Conservation (phyloP, 2,888 invertebrate species). For the Drosophila prolongata region DNA sequence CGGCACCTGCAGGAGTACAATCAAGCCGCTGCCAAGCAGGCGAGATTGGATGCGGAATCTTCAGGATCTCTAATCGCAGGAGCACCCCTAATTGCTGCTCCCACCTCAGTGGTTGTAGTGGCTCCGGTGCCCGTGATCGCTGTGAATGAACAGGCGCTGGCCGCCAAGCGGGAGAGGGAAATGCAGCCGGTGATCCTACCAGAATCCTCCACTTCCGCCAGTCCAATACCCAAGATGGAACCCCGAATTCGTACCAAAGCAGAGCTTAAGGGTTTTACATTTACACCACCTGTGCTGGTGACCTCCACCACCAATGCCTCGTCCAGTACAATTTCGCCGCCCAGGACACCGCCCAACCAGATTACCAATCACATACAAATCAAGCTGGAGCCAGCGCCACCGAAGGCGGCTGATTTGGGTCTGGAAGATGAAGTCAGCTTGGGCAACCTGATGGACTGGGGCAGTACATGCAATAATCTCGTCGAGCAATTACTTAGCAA, state of each 20-base stretch:
- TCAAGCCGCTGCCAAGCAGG: slow-evolving; percentile 63
- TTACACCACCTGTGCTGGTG: slow-evolving; percentile 66
- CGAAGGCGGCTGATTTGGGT: slow-evolving; percentile 21
- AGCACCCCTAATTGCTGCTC: neutral
- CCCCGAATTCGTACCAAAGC: slow-evolving; percentile 92
- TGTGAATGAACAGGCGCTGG: slow-evolving; percentile 66
- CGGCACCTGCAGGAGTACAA: slow-evolving; percentile 80
- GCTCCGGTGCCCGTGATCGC: slow-evolving; percentile 74
- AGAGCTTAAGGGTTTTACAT: slow-evolving; percentile 88
- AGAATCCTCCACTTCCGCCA: slow-evolving; percentile 18
- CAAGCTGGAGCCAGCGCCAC: slow-evolving; percentile 58
- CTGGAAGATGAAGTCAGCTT: slow-evolving; percentile 54
- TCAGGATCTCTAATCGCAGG: slow-evolving; percentile 2
- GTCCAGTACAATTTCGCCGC: slow-evolving; percentile 21
- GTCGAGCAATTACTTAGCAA: slow-evolving; percentile 89
- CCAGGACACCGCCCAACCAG: slow-evolving; percentile 37
- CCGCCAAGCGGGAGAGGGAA: slow-evolving; percentile 46
- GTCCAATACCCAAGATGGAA: slow-evolving; percentile 56
- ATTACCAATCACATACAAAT: slow-evolving; percentile 61
- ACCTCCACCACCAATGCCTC: slow-evolving; percentile 28
- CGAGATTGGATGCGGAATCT: slow-evolving; percentile 44
- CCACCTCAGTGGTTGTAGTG: slow-evolving; percentile 34
- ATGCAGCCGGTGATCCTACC: slow-evolving; percentile 7
- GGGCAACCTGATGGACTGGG: slow-evolving; percentile 85
- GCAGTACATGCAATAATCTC: slow-evolving; percentile 91